A percentile compares a stretch with the other conserved stretches of the same genome.
Conservation (phyloP, 1,140 invertebrate genomes). For the Epicauta chinensis region DNA sequence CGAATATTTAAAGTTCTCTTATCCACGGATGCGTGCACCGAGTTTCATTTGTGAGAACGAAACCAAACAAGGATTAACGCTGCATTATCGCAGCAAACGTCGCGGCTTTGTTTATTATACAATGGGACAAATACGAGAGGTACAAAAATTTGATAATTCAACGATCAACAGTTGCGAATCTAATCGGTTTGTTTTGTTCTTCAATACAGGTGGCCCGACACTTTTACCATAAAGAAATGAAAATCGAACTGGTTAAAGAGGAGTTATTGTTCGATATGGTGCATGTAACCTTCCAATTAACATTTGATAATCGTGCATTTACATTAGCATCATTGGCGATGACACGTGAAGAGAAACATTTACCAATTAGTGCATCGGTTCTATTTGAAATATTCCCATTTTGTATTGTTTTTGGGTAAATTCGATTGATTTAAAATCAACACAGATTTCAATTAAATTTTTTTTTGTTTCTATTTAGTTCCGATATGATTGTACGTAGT, state of each 20-base stretch:
- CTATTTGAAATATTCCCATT: slow-evolving; percentile 98
- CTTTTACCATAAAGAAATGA: slow-evolving; percentile 90
- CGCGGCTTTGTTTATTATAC: slow-evolving; percentile 93
- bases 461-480: slow-evolving; percentile 54
- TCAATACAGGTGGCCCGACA: slow-evolving; percentile 67
- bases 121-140: slow-evolving; percentile 91
- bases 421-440: neutral
- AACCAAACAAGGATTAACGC: slow-evolving; percentile 78
- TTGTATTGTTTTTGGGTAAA: slow-evolving; percentile 89
- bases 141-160: slow-evolving; percentile 33
- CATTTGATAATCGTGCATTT: slow-evolving; percentile 89
- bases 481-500: slow-evolving; percentile 82
- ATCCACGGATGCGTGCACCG: slow-evolving; percentile 86
- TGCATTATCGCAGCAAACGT: slow-evolving; percentile 90
- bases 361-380: slow-evolving; percentile 80
- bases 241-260: slow-evolving; percentile 82
- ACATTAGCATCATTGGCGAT: slow-evolving; percentile 71
- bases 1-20: slow-evolving; percentile 95
- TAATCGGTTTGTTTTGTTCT: neutral
- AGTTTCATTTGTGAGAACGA: slow-evolving; percentile 97
- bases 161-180: no score
- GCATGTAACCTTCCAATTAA: slow-evolving; percentile 87
- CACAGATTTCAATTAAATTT: neutral
- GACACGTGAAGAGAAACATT: slow-evolving; percentile 77
- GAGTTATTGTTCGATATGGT: slow-evolving; percentile 84